Evolutionary conservation across 2,113 vertebrate species (phyloP).

Genomic region (Coryphaenoides rupestris): DNA sequence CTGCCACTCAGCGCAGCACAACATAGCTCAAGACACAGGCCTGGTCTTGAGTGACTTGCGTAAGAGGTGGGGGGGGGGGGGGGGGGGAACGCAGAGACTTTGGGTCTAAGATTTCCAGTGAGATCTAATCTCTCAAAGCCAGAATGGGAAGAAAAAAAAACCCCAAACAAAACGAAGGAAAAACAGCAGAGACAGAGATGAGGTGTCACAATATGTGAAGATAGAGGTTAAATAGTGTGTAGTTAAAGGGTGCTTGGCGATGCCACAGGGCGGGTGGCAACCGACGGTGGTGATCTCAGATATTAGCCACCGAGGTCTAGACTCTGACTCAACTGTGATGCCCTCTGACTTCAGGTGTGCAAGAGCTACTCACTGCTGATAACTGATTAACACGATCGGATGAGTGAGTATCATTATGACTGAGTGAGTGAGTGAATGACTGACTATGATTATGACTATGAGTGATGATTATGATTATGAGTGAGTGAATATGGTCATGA

Average conservation of each 20-base stretch:
- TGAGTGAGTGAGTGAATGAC: not conserved
- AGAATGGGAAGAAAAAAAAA: not conserved
- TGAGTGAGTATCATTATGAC: not conserved
- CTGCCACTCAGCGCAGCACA: slow-evolving; percentile 9
- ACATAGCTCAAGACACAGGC: slow-evolving; percentile 27
- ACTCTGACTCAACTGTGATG: slow-evolving; percentile 30
- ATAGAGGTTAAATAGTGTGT: too few species aligned
- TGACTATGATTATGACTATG: not conserved
- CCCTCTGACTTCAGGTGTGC: slow-evolving; percentile 3
- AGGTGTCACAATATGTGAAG: too few species aligned
- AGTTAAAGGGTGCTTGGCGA: too few species aligned
- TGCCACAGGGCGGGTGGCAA: not conserved
- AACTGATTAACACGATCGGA: slow-evolving; percentile 1
- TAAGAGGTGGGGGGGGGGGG: slow-evolving; percentile 19
- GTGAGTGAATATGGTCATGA: not conserved
- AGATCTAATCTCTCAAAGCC: not conserved
- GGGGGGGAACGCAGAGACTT: slow-evolving; percentile 9
- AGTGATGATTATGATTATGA: not conserved
- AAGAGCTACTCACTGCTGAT: not conserved
- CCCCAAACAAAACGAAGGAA: too few species aligned
- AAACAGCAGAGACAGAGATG: not conserved
- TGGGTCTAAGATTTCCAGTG: slow-evolving; percentile 12
- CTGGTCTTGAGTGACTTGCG: slow-evolving; percentile 43
- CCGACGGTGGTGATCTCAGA: not conserved
- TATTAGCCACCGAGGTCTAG: slow-evolving; percentile 14